Evolutionary conservation across 2,113 vertebrate genomes (phyloP), one percentile per base, ranked within the genome.

Genomic region (Nesogale talazaci): DNA sequence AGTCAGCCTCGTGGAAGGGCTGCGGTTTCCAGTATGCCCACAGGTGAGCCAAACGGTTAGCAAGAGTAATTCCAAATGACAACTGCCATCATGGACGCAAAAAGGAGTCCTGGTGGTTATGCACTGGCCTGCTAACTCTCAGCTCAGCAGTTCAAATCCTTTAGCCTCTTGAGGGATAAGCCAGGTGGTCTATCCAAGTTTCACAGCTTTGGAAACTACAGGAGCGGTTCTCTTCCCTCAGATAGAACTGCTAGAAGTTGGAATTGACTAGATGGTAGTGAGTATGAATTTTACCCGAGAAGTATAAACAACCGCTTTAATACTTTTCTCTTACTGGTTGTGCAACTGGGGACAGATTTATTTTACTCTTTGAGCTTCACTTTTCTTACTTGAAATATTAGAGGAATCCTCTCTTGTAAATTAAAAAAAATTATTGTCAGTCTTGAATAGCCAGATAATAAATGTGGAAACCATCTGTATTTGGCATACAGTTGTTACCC

Each of bases 11-110:
- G 25, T 15, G 89, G 82, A 74, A 61, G 25, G 40, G 16, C 16
- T 19, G 17, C 20, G 2, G 5, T n/a, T 74, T 90, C 86, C 12
- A 38, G 12, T 15, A 40, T 36, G 81, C 57, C 25, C 67, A 74
- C 27, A 75, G n/a, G n/a, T 82, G 63, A 87, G 36, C 10, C 38
- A 70, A 90, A 77, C 38, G 31, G 29, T 86, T 79, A 92, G 29
- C 17, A 36, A 92, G 83, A 90, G 80, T 25, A 59, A 86, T 19
- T 57, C 31, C 57, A 80, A 92, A 75, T 34, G 63, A 78, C 52
- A 88, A 52, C 46, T 52, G 46, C 46, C 14, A 12, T 52, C 46
- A 5, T 12, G 6, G 10, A 52, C 10, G 46, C 14, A 52, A 52
- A 52, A 72, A n/a, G 65, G 59, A 61, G 29, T 4, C 65, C 65